Percentiles rank a stretch among this genome's conserved stretches.
phyloP scores from a whole-genome alignment of 2,797 vertebrate species.

The Onychomys arenicola region DNA sequence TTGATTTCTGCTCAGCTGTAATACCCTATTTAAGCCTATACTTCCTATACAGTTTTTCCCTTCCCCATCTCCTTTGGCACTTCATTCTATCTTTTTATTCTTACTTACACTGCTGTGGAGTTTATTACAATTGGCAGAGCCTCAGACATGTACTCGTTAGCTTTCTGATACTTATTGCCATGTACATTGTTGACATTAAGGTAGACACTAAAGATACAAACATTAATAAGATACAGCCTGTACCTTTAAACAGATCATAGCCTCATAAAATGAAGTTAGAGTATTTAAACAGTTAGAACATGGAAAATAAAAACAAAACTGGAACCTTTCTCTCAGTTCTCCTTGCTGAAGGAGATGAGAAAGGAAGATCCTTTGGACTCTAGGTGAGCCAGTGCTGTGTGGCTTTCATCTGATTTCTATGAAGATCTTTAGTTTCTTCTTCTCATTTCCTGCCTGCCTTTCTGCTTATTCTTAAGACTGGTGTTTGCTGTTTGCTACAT shows the following conservation, averaged over 20 bases:
- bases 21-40: background rate
- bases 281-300: slow-evolving; percentile 30
- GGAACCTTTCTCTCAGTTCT: background rate
- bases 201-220: slow-evolving; percentile 24
- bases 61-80: background rate
- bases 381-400: background rate
- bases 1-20: background rate
- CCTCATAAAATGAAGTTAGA: slow-evolving; percentile 32
- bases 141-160: slow-evolving; percentile 15
- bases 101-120: background rate
- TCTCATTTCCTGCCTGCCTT: background rate
- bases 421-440: background rate
- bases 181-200: background rate
- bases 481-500: background rate
- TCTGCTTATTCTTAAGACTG: background rate
- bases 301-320: slow-evolving; percentile 43
- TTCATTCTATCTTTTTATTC: background rate
- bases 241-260: background rate
- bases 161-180: background rate
- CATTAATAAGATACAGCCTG: background rate
- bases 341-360: background rate
- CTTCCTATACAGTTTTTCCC: background rate
- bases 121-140: slow-evolving; percentile 1
- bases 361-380: background rate
- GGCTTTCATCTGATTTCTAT: background rate